phyloP scores from a whole-genome alignment of 2,113 vertebrate genomes.

The Chaetodon auriga region DNA sequence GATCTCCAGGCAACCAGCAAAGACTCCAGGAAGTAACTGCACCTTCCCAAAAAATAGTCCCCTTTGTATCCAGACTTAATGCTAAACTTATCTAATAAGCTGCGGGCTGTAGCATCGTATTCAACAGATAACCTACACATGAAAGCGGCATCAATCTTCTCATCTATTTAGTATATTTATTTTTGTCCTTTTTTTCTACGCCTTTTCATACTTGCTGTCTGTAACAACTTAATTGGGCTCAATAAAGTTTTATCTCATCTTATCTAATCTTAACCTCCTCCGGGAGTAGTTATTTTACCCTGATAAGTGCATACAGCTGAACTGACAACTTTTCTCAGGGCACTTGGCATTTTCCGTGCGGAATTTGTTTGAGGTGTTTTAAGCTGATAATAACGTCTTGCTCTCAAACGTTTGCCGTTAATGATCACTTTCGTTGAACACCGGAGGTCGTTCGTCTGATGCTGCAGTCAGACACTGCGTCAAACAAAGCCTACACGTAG shows the following conservation, averaged over 20 bases:
- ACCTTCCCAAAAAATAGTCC: not conserved
- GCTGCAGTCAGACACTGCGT: not conserved
- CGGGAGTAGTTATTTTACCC: no score
- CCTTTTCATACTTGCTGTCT: no score
- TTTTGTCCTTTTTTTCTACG: no score
- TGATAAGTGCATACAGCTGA: no score
- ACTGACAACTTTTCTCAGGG: no score
- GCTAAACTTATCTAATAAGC: not conserved
- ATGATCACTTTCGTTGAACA: not conserved
- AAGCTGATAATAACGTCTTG: not conserved
- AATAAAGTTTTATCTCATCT: no score
- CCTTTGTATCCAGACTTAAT: not conserved
- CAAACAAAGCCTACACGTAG: no score
- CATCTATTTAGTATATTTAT: no score
- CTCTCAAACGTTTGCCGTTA: not conserved
- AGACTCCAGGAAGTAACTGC: not conserved
- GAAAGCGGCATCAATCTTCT: no score
- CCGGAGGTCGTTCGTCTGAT: not conserved
- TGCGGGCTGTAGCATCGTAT: not conserved
- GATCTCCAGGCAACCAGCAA: not conserved
- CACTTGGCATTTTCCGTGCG: no score
- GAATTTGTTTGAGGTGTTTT: not conserved
- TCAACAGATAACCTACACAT: not conserved
- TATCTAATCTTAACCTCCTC: no score
- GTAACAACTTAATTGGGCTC: no score